Percentiles rank a stretch among this genome's conserved stretches.
Conservation (phyloP, 2,888 invertebrate species). For the Pandemis corylana region DNA sequence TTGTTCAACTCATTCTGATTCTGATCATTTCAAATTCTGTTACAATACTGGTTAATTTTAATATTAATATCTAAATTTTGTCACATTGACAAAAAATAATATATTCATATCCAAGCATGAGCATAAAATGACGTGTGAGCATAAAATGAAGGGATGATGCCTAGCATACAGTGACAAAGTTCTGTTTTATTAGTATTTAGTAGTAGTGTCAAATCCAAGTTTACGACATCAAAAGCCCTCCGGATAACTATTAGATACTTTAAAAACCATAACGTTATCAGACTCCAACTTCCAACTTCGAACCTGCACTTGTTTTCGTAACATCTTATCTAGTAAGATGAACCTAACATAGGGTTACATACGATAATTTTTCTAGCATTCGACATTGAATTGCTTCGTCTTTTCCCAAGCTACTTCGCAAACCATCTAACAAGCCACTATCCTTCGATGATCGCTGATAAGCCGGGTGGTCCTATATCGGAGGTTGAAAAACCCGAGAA, state of each 20-base stretch:
- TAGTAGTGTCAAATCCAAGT: too few relatives aligned
- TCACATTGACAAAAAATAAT: slow-evolving; percentile 15
- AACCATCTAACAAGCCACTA: slow-evolving; percentile 43
- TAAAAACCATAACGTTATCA: too few relatives aligned
- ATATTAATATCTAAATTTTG: slow-evolving; percentile 2
- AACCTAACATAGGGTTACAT: too few relatives aligned
- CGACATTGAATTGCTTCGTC: neutral
- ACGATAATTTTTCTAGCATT: neutral
- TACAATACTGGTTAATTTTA: slow-evolving; percentile 11
- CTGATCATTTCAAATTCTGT: slow-evolving; percentile 15
- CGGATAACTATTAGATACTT: too few relatives aligned
- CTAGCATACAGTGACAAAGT: too few relatives aligned
- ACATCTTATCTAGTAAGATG: neutral
- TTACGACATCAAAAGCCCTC: too few relatives aligned
- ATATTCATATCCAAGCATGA: neutral
- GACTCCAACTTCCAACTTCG: too few relatives aligned
- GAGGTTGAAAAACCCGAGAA: slow-evolving; percentile 63
- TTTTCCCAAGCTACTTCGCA: slow-evolving; percentile 22
- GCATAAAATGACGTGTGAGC: neutral
- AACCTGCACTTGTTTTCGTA: neutral
- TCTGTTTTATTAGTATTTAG: too few relatives aligned
- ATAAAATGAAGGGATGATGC: neutral
- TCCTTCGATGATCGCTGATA: slow-evolving; percentile 42
- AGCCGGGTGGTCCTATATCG: slow-evolving; percentile 49
- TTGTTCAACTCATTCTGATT: slow-evolving; percentile 9